Evolutionary conservation across 1,140 invertebrate species (phyloP).

Genomic region (Mylabris phalerata): DNA sequence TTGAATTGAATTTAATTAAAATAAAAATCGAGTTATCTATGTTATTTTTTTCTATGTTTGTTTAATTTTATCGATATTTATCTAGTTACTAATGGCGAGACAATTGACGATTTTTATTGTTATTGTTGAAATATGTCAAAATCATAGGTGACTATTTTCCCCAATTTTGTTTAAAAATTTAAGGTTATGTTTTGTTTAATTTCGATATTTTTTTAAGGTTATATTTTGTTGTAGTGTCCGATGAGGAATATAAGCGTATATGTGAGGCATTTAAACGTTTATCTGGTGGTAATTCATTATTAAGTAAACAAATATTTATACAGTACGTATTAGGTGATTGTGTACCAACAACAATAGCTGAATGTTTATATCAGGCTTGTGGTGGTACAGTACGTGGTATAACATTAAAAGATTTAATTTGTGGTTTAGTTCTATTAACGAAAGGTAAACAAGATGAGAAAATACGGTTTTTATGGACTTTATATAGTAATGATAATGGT

Average conservation of each 20-base stretch:
- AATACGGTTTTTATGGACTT: conserved; percentile 74
- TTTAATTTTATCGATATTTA: too few species aligned
- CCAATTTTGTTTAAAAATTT: too few species aligned
- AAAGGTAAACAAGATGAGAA: conserved; percentile 77
- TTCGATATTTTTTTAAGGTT: neutral
- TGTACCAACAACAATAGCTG: conserved; percentile 68
- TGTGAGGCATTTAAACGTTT: conserved; percentile 79
- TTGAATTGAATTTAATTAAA: too few species aligned
- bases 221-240: conserved; percentile 54
- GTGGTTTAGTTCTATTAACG: conserved; percentile 75
- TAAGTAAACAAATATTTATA: conserved; percentile 68
- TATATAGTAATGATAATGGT: conserved; percentile 76
- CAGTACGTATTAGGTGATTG: conserved; percentile 78
- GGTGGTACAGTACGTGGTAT: conserved; percentile 76
- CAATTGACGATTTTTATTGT: too few species aligned
- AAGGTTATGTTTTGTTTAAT: neutral
- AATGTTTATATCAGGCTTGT: conserved; percentile 73
- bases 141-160: too few species aligned
- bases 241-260: conserved; percentile 69
- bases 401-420: conserved; percentile 71
- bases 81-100: too few species aligned
- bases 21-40: too few species aligned
- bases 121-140: too few species aligned
- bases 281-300: conserved; percentile 58
- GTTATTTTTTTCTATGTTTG: too few species aligned